Evolutionary conservation across 2,113 vertebrate genomes (phyloP), one percentile per base, ranked within the genome.

Genomic region (Hyperoodon ampullatus): DNA sequence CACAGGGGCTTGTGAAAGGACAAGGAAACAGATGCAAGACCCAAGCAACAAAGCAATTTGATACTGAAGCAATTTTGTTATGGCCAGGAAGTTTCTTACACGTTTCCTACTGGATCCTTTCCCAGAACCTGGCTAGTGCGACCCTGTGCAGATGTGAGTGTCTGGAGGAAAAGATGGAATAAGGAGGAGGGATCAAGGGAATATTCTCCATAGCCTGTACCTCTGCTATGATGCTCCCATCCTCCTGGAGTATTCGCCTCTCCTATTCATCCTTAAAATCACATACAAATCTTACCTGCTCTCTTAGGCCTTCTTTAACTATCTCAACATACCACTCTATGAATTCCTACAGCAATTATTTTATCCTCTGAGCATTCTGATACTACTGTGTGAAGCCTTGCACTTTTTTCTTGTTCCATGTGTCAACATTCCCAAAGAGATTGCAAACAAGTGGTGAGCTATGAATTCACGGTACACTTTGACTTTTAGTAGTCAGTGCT

Each of bases 21-120:
- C 96, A 82, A 96, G 97, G 97, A 97, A 97, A 97, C 97, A 97
- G 97, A 97, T 97, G 97, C 50, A 39, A 95, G 82, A 86, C 28
- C 65, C 39, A 77, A 92, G 92, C 80, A 95, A 97, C 97, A 97
- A 97, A 98, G 94, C 74, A 84, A 85, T 82, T 71, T 68, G 90
- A 96, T 35, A 71, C 44, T 26, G 74, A 71, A 89, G 74, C 47
- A 86, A 60, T 66, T 94, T 90, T 92, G 72, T 63, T 18, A 61
- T 13, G 81, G 83, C 66, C 96, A 96, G 97, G 97, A 97, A 97
- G 96, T 95, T 82, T 68, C 96, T 95, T 83, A 96, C 92, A 95
- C 9, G 61, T 80, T 97, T 97, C 97, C 96, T 95, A 93, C 83
- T 83, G 95, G 95, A 95, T 82, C 39, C 44, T 88, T 95, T 97